Evolutionary conservation across 2,888 invertebrate genomes (phyloP).

Genomic region (Chouioia cunea): DNA sequence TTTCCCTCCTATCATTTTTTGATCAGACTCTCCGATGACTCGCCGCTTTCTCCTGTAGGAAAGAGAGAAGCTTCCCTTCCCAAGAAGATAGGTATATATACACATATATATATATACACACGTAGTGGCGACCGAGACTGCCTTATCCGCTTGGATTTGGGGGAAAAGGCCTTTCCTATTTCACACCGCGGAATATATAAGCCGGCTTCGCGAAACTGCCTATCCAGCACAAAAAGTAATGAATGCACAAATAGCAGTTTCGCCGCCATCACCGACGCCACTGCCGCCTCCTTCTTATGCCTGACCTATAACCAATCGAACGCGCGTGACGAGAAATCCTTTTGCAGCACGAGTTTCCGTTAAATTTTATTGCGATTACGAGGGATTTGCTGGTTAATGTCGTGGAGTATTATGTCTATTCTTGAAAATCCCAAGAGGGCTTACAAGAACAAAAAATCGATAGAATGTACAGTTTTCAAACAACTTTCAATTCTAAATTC

Average conservation of each 20-base stretch:
- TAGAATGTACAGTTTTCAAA: no score
- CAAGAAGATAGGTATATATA: constrained; percentile 10
- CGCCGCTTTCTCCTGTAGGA: constrained; percentile 50
- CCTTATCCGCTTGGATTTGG: constrained; percentile 61
- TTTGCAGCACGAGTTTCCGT: constrained; percentile 21
- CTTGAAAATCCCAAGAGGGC: constrained; percentile 13
- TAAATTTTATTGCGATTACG: constrained; percentile 47
- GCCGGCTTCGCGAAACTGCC: constrained; percentile 53
- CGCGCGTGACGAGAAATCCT: constrained; percentile 29
- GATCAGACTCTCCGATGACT: constrained; percentile 58
- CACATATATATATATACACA: not conserved
- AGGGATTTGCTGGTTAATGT: constrained; percentile 40
- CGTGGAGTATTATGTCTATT: constrained; percentile 24
- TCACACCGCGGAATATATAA: no score
- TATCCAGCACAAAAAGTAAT: no score
- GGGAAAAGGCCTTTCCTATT: constrained; percentile 43
- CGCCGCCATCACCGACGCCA: constrained; percentile 44
- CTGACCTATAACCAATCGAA: constrained; percentile 67
- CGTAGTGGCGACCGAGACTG: constrained; percentile 20
- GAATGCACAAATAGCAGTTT: constrained; percentile 40
- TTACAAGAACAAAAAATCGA: constrained; percentile 1
- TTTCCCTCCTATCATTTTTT: constrained; percentile 54
- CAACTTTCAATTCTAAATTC: no score
- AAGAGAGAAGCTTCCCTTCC: constrained; percentile 29
- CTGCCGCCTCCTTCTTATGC: constrained; percentile 53